Base-by-base conservation (phyloP, 2,888 invertebrate species). In the Oasisia sp. region DNA sequence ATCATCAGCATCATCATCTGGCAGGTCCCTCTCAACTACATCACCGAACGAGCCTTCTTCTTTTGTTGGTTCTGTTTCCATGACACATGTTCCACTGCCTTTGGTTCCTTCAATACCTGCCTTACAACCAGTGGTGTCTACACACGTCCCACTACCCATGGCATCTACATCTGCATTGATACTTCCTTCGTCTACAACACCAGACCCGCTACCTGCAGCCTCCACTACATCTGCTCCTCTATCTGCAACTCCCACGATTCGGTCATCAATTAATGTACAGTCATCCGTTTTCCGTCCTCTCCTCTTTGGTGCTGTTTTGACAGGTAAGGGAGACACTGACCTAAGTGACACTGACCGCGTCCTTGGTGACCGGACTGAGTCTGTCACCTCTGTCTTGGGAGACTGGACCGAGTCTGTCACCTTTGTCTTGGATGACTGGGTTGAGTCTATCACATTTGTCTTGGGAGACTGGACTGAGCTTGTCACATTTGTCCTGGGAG, bases 241-340 rank as follows among this genome's bases (percentile, higher is more conserved):
- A 50, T 8, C 14, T 50, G 90, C 90, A 12, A 8, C 90, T 89
- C 19, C 19, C 90, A 89, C 90, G 19, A 89, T 89, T 12, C 90
- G 90, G 12, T 9, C 9, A 14, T 89, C 90, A 90, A 32, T 90
- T 90, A 90, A n/a, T 90, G 7, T 90, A 27, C 19, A 32, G 32
- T 90, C 32, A 90, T 90, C 32, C 32, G 32, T 90, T 90, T 90
- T 90, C 32, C 90, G 90, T 90, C 90, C 90, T 90, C 90, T 90
- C 90, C 32, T 90, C 90, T 90, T 90, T 32, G 32, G 32, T 90
- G 90, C 90, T 90, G n/a, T 32, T 90, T 90, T 90, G 90, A 90
- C 90, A 90, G 90, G 5, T 32, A 90, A 32, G 90, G 90, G 90
- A 32, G 90, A 90, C 32, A 32, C 90, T 19, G 90, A 90, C 90